Conservation (phyloP, 2,113 vertebrate genomes). For the Sceloporus undulatus region DNA sequence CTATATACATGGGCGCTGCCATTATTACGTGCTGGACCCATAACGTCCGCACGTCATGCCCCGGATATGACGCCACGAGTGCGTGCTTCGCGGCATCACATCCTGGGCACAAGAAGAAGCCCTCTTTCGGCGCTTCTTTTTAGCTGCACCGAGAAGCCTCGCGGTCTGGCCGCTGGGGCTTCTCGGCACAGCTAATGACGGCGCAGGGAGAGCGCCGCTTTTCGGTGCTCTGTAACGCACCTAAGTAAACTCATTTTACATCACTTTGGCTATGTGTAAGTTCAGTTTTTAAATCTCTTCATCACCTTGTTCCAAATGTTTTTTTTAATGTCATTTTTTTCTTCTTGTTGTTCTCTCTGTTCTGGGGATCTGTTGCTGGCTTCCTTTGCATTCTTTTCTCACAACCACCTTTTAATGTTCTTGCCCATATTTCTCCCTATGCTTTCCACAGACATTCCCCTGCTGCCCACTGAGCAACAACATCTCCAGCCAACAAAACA, state of each 20-base stretch:
- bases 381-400: neutral
- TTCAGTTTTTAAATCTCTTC: neutral
- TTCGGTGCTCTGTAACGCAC: no score
- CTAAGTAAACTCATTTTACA: neutral
- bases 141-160: no score
- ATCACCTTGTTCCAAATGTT: neutral
- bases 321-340: neutral
- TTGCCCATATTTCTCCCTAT: neutral
- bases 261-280: neutral
- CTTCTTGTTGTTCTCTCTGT: neutral
- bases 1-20: no score
- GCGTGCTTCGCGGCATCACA: no score
- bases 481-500: neutral
- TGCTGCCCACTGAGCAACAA: neutral
- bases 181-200: no score
- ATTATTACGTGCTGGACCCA: no score
- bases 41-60: no score
- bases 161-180: no score
- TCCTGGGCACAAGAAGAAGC: no score
- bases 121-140: no score
- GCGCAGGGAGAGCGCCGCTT: no score
- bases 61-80: no score
- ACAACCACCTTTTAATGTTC: neutral
- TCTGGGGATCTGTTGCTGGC: neutral
- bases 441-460: neutral